These are phyloP conservation scores for Solenopsis fugax DNA, from an alignment of 1,140 invertebrate species.

Conservation along the genomic window DNA sequence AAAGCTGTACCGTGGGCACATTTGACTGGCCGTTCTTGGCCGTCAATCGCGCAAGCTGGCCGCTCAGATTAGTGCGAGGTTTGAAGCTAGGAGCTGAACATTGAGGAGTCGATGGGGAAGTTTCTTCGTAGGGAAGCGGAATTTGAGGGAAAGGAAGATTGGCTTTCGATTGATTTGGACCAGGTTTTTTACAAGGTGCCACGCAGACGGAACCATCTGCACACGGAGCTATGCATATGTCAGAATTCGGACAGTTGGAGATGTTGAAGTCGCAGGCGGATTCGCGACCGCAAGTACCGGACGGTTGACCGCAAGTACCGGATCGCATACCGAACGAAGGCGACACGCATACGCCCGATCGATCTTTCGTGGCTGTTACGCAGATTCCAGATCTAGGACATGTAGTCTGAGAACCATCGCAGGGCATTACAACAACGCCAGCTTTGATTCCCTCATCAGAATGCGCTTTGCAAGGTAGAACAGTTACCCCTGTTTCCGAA, in stretches of 20 bases:
- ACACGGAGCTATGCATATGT: slow-evolving; percentile 79
- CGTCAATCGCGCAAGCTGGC: slow-evolving; percentile 84
- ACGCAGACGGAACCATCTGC: slow-evolving; percentile 78
- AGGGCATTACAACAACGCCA: slow-evolving; percentile 84
- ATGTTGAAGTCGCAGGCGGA: slow-evolving; percentile 78
- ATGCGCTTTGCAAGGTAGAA: slow-evolving; percentile 82
- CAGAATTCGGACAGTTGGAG: slow-evolving; percentile 73
- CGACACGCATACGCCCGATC: slow-evolving; percentile 82
- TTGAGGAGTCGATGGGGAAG: slow-evolving; percentile 45
- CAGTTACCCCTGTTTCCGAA: slow-evolving; percentile 82
- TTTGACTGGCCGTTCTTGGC: slow-evolving; percentile 74
- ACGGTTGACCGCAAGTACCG: slow-evolving; percentile 76
- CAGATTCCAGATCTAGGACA: slow-evolving; percentile 80
- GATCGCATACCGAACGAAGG: slow-evolving; percentile 78
- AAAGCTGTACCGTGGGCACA: slow-evolving; percentile 82
- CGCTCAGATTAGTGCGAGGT: slow-evolving; percentile 84
- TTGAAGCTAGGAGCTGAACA: slow-evolving; percentile 79
- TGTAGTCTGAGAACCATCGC: slow-evolving; percentile 72
- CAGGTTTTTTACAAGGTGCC: slow-evolving; percentile 78
- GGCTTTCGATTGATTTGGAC: slow-evolving; percentile 68
- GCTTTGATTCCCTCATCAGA: slow-evolving; percentile 79
- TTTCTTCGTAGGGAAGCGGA: slow-evolving; percentile 79
- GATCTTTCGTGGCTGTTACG: slow-evolving; percentile 81
- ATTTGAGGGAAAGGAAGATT: slow-evolving; percentile 84
- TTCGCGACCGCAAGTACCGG: slow-evolving; percentile 79